Conservation (phyloP, 1,140 invertebrate species). For the Lordiphosa collinella region DNA sequence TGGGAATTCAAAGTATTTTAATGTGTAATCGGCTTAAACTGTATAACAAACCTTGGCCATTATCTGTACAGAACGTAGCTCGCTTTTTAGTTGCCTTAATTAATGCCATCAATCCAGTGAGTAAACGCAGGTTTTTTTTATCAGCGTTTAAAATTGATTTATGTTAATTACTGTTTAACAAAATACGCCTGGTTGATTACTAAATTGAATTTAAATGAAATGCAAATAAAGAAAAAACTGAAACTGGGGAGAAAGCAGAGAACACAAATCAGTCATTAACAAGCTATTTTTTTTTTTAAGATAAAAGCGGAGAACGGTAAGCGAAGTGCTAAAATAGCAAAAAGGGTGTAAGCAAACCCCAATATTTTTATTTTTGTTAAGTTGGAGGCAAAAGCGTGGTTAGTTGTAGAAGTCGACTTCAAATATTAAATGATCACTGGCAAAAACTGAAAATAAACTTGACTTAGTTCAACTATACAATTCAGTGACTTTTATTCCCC, state of each 20-base stretch:
- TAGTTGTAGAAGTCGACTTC: no score
- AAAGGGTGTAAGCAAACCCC: constrained; percentile 28
- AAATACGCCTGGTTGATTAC: constrained; percentile 59
- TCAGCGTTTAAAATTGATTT: constrained; percentile 59
- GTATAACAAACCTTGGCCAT: background rate
- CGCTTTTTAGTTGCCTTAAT: constrained; percentile 36
- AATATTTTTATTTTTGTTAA: constrained; percentile 19
- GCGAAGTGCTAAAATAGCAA: constrained; percentile 1
- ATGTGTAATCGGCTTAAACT: constrained; percentile 3
- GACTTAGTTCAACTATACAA: no score
- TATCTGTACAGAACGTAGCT: background rate
- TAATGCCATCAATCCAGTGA: constrained; percentile 42
- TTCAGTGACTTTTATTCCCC: background rate
- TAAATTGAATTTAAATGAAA: constrained; percentile 74
- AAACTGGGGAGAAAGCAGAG: constrained; percentile 20
- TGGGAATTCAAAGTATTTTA: background rate
- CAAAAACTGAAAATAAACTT: no score
- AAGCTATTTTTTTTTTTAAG: constrained; percentile 51
- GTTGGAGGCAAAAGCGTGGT: background rate
- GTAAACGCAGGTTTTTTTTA: constrained; percentile 57
- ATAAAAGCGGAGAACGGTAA: constrained; percentile 7
- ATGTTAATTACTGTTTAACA: constrained; percentile 76
- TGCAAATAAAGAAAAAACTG: constrained; percentile 50
- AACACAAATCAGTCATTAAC: constrained; percentile 36
- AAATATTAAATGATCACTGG: no score